These are phyloP conservation scores for Dromius quadrimaculatus DNA, from an alignment of 2,888 invertebrate species.

Conservation along the genomic window DNA sequence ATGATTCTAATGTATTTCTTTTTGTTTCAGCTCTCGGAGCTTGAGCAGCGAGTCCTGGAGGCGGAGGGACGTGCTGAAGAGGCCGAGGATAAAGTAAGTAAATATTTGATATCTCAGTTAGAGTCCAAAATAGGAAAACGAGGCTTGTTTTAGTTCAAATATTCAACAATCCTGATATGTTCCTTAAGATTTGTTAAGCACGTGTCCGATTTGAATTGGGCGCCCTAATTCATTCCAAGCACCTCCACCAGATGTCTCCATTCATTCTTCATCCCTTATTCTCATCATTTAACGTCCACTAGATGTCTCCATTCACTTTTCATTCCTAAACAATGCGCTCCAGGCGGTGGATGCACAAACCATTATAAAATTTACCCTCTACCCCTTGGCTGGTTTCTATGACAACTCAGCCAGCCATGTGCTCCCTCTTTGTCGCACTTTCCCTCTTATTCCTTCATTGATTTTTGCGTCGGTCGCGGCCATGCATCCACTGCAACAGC, in stretches of 20 bases:
- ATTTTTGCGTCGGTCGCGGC: conserved; percentile 64
- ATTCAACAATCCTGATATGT: no score
- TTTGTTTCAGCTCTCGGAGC: conserved; percentile 88
- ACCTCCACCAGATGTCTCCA: no score
- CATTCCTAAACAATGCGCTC: no score
- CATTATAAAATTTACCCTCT: neutral
- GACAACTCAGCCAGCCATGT: conserved; percentile 24
- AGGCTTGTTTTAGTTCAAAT: no score
- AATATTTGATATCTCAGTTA: no score
- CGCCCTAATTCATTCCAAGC: no score
- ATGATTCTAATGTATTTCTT: conserved; percentile 57
- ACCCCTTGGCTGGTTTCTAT: conserved; percentile 16
- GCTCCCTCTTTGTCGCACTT: conserved; percentile 59
- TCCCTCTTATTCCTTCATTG: conserved; percentile 67
- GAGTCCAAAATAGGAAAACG: no score
- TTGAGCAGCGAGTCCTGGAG: conserved; percentile 92
- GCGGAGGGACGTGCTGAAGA: conserved; percentile 93
- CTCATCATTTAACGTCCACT: no score
- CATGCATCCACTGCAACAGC: conserved; percentile 43
- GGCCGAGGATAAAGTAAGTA: conserved; percentile 92
- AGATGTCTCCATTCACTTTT: no score
- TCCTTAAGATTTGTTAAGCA: no score
- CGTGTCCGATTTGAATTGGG: no score
- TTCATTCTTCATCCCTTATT: no score
- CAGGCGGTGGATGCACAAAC: neutral